Conservation (phyloP, 2,888 invertebrate species). For the Neoitamus cyanurus region DNA sequence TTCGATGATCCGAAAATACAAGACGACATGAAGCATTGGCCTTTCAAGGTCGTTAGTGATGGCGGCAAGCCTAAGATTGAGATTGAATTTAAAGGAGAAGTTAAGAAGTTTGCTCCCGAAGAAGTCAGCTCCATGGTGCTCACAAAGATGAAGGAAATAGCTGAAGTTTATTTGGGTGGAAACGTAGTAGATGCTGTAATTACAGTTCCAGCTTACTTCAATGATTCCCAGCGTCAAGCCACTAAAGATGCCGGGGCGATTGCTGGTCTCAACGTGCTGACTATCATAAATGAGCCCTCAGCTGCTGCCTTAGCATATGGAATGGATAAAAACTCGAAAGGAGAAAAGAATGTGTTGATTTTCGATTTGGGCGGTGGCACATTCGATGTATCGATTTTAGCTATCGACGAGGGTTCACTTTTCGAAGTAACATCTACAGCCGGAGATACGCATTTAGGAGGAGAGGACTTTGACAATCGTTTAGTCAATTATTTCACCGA, state of each 20-base stretch:
- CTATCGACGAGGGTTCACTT: constrained; percentile 86
- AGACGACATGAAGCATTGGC: constrained; percentile 87
- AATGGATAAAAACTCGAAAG: constrained; percentile 78
- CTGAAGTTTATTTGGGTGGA: constrained; percentile 80
- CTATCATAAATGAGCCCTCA: constrained; percentile 92
- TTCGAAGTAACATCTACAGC: constrained; percentile 85
- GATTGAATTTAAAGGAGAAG: constrained; percentile 79
- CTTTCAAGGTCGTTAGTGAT: constrained; percentile 76
- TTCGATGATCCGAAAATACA: constrained; percentile 83
- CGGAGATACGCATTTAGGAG: constrained; percentile 84
- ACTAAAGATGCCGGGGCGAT: constrained; percentile 91
- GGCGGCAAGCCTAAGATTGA: constrained; percentile 79
- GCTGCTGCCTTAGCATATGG: constrained; percentile 90
- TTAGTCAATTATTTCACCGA: constrained; percentile 82
- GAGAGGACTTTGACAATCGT: constrained; percentile 83
- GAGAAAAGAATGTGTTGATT: constrained; percentile 79
- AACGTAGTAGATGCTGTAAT: constrained; percentile 81
- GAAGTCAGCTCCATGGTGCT: constrained; percentile 88
- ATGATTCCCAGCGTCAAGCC: constrained; percentile 84
- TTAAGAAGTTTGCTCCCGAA: constrained; percentile 82
- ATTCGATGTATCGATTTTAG: constrained; percentile 91
- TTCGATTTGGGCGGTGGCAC: constrained; percentile 88
- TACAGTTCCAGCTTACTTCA: constrained; percentile 87
- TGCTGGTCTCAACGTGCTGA: constrained; percentile 86
- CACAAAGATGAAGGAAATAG: constrained; percentile 84